Percentiles rank a stretch among this genome's conserved stretches.
Conservation (phyloP, 2,797 vertebrate genomes). For the Brachyalestes nurse region DNA sequence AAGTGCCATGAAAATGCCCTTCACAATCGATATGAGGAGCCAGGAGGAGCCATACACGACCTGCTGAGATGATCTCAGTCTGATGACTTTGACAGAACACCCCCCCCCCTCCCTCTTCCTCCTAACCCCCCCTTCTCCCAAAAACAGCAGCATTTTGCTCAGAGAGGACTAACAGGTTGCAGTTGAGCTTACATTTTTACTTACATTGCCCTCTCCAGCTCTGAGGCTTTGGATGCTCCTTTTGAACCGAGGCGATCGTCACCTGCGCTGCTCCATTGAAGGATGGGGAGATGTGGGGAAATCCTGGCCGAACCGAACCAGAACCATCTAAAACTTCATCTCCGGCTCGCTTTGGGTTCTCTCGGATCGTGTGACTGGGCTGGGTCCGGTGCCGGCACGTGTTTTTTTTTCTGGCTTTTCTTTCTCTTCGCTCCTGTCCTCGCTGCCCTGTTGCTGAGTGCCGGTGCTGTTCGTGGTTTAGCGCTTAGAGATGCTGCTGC, state of each 20-base stretch:
- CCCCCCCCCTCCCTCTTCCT: too few relatives aligned
- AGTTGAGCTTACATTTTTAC: constrained; percentile 38
- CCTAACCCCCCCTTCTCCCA: too few relatives aligned
- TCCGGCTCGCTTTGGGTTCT: not conserved
- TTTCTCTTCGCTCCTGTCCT: not conserved
- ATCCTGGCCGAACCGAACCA: constrained; percentile 35
- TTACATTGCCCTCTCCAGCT: constrained; percentile 55
- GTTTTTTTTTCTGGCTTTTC: not conserved
- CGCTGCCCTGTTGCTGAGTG: constrained; percentile 64
- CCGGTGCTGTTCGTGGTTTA: not conserved
- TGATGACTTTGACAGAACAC: constrained; percentile 46
- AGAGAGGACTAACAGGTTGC: constrained; percentile 57
- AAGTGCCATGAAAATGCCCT: constrained; percentile 32
- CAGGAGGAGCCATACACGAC: constrained; percentile 20
- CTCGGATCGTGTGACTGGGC: not conserved
- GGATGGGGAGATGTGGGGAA: constrained; percentile 54
- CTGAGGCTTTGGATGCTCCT: constrained; percentile 43
- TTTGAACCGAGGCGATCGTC: constrained; percentile 66
- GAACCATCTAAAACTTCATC: constrained; percentile 9
- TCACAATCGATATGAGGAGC: constrained; percentile 12
- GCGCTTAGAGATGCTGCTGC: too few relatives aligned
- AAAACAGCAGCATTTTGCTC: too few relatives aligned
- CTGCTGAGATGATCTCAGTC: constrained; percentile 12
- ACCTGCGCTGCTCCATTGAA: constrained; percentile 78
- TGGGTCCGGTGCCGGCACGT: not conserved